phyloP scores from a whole-genome alignment of 2,797 vertebrate genomes.

The Girardinus metallicus region DNA sequence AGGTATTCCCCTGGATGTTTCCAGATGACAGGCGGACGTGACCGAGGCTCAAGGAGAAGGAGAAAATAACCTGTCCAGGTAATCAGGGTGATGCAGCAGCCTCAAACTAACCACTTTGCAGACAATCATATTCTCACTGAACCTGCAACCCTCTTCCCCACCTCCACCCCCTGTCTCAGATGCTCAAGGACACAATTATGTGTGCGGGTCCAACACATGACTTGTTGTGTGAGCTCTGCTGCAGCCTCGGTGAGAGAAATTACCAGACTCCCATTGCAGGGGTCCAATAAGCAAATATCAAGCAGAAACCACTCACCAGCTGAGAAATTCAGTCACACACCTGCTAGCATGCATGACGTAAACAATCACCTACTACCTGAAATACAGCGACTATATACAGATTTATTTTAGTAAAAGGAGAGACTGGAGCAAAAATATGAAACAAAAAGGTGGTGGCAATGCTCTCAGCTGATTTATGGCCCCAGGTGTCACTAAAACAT shows the following conservation, averaged over 20 bases:
- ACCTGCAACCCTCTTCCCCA: constrained; percentile 3
- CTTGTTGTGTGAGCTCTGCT: constrained; percentile 22
- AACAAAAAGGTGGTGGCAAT: constrained; percentile 18
- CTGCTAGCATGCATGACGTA: constrained; percentile 6
- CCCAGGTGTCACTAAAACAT: constrained; percentile 50
- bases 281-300: constrained; percentile 25
- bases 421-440: constrained; percentile 13
- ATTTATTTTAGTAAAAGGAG: constrained; percentile 45
- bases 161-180: not conserved
- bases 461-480: constrained; percentile 44
- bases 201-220: constrained; percentile 9
- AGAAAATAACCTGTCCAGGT: constrained; percentile 28
- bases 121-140: constrained; percentile 15
- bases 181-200: constrained; percentile 44
- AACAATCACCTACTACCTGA: constrained; percentile 2
- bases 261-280: constrained; percentile 16
- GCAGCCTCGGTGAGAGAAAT: constrained; percentile 33
- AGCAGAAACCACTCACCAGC: constrained; percentile 13
- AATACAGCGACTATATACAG: constrained; percentile 63
- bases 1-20: constrained; percentile 44
- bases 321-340: constrained; percentile 15
- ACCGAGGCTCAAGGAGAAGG: constrained; percentile 28
- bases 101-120: constrained; percentile 32
- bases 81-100: constrained; percentile 20
- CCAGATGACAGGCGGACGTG: constrained; percentile 16